phyloP scores from a whole-genome alignment of 2,888 invertebrate species.

The Philereme transversata region DNA sequence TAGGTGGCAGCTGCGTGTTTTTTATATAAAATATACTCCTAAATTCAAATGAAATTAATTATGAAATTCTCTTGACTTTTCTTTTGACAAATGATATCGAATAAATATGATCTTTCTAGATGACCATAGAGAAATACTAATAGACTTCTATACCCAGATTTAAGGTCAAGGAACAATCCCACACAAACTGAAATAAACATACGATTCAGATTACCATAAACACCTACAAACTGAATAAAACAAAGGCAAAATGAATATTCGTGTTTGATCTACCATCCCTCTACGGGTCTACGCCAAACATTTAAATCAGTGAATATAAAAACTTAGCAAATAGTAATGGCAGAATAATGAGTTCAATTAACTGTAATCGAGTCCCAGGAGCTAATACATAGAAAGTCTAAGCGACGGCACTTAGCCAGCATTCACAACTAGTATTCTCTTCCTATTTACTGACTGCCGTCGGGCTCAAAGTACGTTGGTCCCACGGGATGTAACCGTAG shows the following conservation, averaged over 20 bases:
- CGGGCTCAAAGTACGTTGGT: constrained; percentile 67
- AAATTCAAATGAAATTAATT: neutral
- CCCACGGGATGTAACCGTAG: constrained; percentile 77
- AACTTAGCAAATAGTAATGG: constrained; percentile 2
- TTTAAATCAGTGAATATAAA: neutral
- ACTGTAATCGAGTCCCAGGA: constrained; percentile 57
- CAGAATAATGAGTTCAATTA: constrained; percentile 44
- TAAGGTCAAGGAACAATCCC: neutral
- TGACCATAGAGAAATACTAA: no score
- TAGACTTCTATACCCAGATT: no score
- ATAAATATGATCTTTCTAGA: no score
- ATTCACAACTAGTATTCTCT: constrained; percentile 67
- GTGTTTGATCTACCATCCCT: neutral
- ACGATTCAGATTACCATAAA: neutral
- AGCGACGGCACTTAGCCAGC: constrained; percentile 57
- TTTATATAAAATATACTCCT: neutral
- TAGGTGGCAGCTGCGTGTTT: constrained; percentile 28
- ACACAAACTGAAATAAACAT: neutral
- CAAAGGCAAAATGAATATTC: neutral
- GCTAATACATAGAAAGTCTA: constrained; percentile 60
- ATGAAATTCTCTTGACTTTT: no score
- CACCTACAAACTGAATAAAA: neutral
- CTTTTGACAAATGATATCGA: no score
- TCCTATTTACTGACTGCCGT: constrained; percentile 51
- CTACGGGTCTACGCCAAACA: constrained; percentile 9